Evolutionary conservation across 2,797 vertebrate genomes (phyloP).

Genomic region (Eleutherodactylus coqui): DNA sequence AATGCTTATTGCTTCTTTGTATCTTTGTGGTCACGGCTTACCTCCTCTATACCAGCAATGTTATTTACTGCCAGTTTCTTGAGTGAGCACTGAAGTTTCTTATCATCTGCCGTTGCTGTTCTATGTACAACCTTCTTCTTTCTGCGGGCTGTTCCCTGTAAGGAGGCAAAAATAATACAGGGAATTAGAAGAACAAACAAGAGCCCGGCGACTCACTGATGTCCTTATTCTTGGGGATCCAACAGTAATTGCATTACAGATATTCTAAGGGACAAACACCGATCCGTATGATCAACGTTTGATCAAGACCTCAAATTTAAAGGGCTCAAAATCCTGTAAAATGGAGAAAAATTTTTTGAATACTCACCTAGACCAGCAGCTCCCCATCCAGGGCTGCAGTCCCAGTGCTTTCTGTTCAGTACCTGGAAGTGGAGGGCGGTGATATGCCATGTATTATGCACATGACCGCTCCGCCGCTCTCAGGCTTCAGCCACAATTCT

Average conservation of each 20-base stretch:
- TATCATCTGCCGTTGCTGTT: constrained; percentile 97
- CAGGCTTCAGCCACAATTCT: too few species aligned
- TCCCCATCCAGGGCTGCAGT: too few species aligned
- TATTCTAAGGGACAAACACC: background rate
- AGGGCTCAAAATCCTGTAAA: too few species aligned
- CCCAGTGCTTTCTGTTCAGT: too few species aligned
- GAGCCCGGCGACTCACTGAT: background rate
- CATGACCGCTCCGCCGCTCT: too few species aligned
- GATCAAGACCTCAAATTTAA: too few species aligned
- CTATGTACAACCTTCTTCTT: constrained; percentile 99
- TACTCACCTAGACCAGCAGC: too few species aligned
- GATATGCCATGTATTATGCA: too few species aligned
- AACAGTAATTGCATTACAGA: background rate
- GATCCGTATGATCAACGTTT: too few species aligned
- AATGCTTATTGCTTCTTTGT: too few species aligned
- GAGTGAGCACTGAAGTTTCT: constrained; percentile 96
- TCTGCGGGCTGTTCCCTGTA: constrained; percentile 93
- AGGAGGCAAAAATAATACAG: background rate
- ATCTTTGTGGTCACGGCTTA: constrained; percentile 64
- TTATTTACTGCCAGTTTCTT: constrained; percentile 98
- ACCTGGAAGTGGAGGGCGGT: too few species aligned
- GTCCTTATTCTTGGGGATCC: background rate
- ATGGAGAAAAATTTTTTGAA: too few species aligned
- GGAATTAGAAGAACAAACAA: background rate
- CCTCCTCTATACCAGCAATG: constrained; percentile 98